Percentiles rank a stretch among this genome's conserved stretches.
phyloP scores from a whole-genome alignment of 2,888 invertebrate species.

The Agrochola circellaris region DNA sequence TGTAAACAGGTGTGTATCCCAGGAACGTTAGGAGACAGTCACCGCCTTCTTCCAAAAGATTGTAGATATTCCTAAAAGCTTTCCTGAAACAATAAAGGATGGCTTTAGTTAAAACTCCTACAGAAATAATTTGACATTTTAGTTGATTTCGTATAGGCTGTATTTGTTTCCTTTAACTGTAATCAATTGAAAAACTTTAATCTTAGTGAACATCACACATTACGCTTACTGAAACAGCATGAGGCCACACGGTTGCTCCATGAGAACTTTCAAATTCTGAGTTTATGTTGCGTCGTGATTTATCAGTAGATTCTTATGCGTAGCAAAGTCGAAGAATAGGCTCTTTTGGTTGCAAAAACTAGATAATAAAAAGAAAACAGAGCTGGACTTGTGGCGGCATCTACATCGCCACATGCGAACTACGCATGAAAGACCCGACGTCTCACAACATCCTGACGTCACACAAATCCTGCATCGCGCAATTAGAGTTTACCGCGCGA shows the following conservation, averaged over 20 bases:
- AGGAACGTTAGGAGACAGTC: constrained; percentile 62
- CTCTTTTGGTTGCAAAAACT: not conserved
- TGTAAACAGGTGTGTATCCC: constrained; percentile 55
- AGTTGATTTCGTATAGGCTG: not conserved
- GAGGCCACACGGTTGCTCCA: not conserved
- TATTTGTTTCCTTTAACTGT: not conserved
- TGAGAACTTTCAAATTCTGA: not conserved
- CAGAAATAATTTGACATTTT: not conserved
- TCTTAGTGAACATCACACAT: not conserved
- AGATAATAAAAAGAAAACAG: not conserved
- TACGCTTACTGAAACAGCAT: not conserved
- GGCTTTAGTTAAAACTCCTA: not conserved
- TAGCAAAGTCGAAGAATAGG: not conserved
- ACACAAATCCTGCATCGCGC: too few species aligned
- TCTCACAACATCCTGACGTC: too few species aligned
- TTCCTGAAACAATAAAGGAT: constrained; percentile 47
- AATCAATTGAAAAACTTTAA: not conserved
- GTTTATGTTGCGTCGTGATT: not conserved
- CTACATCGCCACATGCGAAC: too few species aligned
- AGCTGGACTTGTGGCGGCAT: too few species aligned
- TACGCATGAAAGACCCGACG: too few species aligned
- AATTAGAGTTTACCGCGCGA: too few species aligned
- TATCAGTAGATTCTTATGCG: not conserved
- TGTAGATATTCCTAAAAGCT: constrained; percentile 60
- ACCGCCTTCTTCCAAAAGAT: constrained; percentile 54